These are phyloP conservation scores for Gambelia wislizenii DNA, from an alignment of 2,797 vertebrate species.

Conservation along the genomic window DNA sequence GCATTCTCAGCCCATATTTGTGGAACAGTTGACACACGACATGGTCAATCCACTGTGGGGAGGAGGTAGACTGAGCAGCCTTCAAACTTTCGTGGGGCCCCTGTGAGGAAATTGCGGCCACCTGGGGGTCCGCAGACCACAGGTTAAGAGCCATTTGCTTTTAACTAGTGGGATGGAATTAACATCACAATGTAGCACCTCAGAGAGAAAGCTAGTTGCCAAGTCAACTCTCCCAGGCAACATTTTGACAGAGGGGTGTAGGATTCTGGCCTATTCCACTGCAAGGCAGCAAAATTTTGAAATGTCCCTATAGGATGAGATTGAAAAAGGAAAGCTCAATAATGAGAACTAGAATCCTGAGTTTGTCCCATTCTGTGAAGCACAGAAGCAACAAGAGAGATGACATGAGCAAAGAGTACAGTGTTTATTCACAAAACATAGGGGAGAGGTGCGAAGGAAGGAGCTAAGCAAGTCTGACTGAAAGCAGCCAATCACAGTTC, in stretches of 20 bases:
- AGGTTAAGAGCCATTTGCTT: too few species aligned
- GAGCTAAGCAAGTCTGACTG: too few species aligned
- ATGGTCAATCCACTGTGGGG: too few species aligned
- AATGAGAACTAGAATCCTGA: not conserved
- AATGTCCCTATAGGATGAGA: not conserved
- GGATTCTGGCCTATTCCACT: not conserved
- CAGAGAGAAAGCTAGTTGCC: not conserved
- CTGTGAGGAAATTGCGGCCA: too few species aligned
- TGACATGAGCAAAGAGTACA: not conserved
- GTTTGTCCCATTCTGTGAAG: not conserved
- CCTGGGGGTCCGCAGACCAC: too few species aligned
- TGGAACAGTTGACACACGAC: too few species aligned
- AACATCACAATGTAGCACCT: not conserved
- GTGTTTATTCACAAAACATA: not conserved
- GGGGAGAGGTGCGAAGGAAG: too few species aligned
- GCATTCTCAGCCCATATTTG: too few species aligned
- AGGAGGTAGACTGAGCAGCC: too few species aligned
- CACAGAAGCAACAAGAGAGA: not conserved
- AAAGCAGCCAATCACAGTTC: too few species aligned
- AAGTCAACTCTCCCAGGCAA: not conserved
- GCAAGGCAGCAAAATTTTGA: not conserved
- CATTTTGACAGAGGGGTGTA: not conserved
- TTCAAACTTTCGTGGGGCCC: too few species aligned
- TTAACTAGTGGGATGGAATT: not conserved
- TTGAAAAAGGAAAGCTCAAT: not conserved